phyloP scores from a whole-genome alignment of 2,113 vertebrate species.

The Ochotona curzoniae region DNA sequence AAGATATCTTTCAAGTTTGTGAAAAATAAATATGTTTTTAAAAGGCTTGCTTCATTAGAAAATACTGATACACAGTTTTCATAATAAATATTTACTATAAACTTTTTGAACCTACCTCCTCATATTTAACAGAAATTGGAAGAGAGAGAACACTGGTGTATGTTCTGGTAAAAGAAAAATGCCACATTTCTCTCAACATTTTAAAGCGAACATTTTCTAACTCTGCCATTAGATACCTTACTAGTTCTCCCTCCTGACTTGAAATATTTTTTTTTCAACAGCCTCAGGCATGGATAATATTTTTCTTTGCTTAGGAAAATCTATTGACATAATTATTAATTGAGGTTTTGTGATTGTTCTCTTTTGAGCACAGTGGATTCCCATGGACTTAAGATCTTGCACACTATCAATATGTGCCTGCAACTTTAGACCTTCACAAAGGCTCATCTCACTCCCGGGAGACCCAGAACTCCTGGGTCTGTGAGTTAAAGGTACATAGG shows the following conservation, averaged over 20 bases:
- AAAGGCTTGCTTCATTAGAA: no score
- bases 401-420: conserved; percentile 83
- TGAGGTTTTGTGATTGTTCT: conserved; percentile 82
- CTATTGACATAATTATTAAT: conserved; percentile 84
- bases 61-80: no score
- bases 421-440: conserved; percentile 84
- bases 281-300: conserved; percentile 79
- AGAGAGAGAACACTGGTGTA: neutral
- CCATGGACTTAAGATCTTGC: conserved; percentile 84
- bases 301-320: conserved; percentile 82
- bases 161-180: conserved; percentile 29
- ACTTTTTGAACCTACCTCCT: no score
- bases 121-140: neutral
- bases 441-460: conserved; percentile 80
- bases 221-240: conserved; percentile 53
- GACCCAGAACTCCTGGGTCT: conserved; percentile 79
- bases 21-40: no score
- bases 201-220: conserved; percentile 64
- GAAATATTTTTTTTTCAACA: conserved; percentile 69
- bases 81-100: no score
- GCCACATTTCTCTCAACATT: conserved; percentile 56
- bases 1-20: no score
- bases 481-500: conserved; percentile 74
- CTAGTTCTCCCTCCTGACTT: conserved; percentile 44
- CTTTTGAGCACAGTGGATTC: conserved; percentile 84